Evolutionary conservation across 2,113 vertebrate species (phyloP).

Genomic region (Rostratula benghalensis): DNA sequence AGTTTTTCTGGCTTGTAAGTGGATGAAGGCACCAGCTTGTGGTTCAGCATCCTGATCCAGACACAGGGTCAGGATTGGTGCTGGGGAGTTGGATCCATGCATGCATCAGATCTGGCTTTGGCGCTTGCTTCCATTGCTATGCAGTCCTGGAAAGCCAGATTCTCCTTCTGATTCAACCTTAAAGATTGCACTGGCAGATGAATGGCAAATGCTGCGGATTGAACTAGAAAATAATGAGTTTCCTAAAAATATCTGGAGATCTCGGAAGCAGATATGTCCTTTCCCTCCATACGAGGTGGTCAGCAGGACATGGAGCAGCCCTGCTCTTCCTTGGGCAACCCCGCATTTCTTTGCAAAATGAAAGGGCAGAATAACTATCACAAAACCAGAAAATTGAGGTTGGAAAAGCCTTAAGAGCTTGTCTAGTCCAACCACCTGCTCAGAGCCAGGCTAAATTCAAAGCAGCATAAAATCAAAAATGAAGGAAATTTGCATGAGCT

Average conservation of each 20-base stretch:
- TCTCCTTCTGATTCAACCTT: background rate
- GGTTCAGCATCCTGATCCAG: background rate
- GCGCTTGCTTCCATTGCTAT: background rate
- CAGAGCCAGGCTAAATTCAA: background rate
- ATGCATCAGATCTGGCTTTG: background rate
- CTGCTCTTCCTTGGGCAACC: background rate
- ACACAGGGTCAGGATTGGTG: accelerated
- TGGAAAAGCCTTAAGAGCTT: background rate
- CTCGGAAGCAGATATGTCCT: background rate
- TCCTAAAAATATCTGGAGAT: background rate
- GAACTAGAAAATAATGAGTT: background rate
- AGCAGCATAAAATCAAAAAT: background rate
- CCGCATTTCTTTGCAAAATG: accelerated
- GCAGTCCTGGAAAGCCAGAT: background rate
- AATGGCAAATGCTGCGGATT: background rate
- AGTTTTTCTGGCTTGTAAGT: background rate
- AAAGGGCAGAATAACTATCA: background rate
- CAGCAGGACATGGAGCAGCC: background rate
- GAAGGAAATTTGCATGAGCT: slow-evolving; percentile 15
- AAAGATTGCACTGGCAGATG: background rate
- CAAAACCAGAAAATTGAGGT: background rate
- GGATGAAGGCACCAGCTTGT: background rate
- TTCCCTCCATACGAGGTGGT: background rate
- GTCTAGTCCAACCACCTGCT: background rate
- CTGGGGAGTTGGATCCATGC: background rate